Evolutionary conservation across 2,113 vertebrate species (phyloP), one percentile per base, ranked within the genome.

Genomic region (Dicrurus megarhynchus): DNA sequence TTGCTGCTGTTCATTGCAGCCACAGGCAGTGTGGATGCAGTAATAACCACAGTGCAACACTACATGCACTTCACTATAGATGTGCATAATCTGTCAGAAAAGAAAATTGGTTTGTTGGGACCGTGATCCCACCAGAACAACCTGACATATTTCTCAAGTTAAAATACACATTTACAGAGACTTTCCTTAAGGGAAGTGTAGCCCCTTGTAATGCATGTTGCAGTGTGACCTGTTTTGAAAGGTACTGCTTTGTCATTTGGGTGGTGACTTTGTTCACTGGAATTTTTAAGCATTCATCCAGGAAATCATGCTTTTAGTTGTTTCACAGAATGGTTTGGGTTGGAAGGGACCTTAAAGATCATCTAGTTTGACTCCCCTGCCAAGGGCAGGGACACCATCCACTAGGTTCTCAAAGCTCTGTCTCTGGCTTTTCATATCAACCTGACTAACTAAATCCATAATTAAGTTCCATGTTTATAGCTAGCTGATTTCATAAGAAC

Each of bases 41-140:
- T 44, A 24, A 12, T 49, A 68, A 46, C 30, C 0, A 0, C 1
- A 17, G 16, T 39, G n/a, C 46, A 80, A 4, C 15, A 23, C 32
- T 22, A 9, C 7, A 1, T 26, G 49, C 63, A 50, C 50, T 32
- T 21, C 41, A 26, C 11, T n/a, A 4, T 3, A 37, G 12, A 16
- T 1, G 4, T 33, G 10, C 21, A 26, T 39, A 41, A 52, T 28
- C 30, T 60, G 42, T 41, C 33, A 85, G 41, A 28, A 81, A 91
- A 78, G 41, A 11, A 56, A 56, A 46, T 28, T n/a, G 22, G 2
- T 47, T 26, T 55, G 4, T 20, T 63, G 24, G 9, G 20, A 41
- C 8, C 57, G 8, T 23, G 24, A 46, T 41, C 10, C 20, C 21
- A 50, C 49, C 10, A 61, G 59, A 65, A 77, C 76, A 76, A 52